Conservation (phyloP, 92 coral and sea anemone species). For the Palythoa grandiflora region DNA sequence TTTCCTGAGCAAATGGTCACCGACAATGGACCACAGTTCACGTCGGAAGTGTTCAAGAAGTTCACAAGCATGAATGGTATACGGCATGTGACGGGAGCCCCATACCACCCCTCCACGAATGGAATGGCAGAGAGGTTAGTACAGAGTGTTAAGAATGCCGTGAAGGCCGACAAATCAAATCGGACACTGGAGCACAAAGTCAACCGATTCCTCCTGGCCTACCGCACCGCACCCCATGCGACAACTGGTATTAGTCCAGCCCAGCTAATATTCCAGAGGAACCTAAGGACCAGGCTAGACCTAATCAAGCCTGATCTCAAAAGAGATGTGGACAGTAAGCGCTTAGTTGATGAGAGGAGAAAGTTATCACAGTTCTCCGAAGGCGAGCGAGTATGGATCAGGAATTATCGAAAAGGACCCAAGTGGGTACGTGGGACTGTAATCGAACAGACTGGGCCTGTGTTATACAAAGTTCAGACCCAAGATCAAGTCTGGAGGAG, state of each 20-base stretch:
- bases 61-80: conserved; percentile 45
- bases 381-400: conserved; percentile 20
- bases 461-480: conserved; percentile 39
- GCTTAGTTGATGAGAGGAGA: conserved; percentile 35
- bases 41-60: conserved; percentile 51
- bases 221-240: conserved; percentile 49
- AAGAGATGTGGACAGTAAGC: conserved; percentile 51
- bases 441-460: conserved; percentile 50
- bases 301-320: conserved; percentile 55
- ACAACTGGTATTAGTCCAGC: conserved; percentile 61
- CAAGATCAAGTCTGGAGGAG: conserved; percentile 38
- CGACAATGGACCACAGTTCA: not conserved
- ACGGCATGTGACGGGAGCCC: conserved; percentile 62
- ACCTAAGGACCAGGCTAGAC: conserved; percentile 50
- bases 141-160: conserved; percentile 63
- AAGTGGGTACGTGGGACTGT: conserved; percentile 54
- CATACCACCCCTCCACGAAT: not conserved
- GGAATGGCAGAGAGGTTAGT: conserved; percentile 60
- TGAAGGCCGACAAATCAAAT: conserved; percentile 53
- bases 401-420: conserved; percentile 31
- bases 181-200: conserved; percentile 57
- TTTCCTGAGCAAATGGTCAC: conserved; percentile 60
- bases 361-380: conserved; percentile 37
- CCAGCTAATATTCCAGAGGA: conserved; percentile 47
- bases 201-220: conserved; percentile 52